Evolutionary conservation across 1,140 invertebrate genomes (phyloP).

Genomic region (Magallana angulata): DNA sequence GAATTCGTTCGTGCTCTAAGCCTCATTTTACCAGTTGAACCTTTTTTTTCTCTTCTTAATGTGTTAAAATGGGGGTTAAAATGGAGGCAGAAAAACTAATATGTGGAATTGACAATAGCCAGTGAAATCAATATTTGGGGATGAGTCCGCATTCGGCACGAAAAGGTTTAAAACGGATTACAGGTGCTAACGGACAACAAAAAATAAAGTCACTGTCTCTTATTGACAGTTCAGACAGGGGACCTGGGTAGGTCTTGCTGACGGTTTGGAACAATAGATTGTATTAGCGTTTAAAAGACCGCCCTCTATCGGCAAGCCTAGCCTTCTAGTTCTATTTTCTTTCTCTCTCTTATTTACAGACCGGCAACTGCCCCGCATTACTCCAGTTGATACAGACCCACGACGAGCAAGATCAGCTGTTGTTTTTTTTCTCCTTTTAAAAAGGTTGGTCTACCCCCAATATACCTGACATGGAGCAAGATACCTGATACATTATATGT

Average conservation of each 20-base stretch:
- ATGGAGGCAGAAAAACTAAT: background rate
- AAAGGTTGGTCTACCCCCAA: conserved; percentile 3
- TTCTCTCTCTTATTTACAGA: conserved; percentile 11
- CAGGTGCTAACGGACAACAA: background rate
- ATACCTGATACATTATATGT: background rate
- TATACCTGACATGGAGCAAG: conserved; percentile 23
- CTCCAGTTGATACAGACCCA: conserved; percentile 14
- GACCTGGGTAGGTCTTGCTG: background rate
- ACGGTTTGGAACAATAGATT: conserved; percentile 10
- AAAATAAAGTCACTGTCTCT: conserved; percentile 23
- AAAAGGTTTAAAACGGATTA: conserved; percentile 20
- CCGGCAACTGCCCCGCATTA: background rate
- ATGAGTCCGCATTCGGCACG: conserved; percentile 24
- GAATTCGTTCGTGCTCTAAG: background rate
- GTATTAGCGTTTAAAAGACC: conserved; percentile 9
- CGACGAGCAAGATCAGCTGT: background rate
- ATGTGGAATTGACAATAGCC: background rate
- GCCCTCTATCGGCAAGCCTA: conserved; percentile 12
- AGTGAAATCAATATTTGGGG: conserved; percentile 31
- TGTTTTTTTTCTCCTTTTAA: background rate
- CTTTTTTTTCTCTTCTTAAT: background rate
- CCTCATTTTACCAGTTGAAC: conserved; percentile 1
- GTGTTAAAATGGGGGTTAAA: conserved; percentile 31
- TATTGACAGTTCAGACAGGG: conserved; percentile 11
- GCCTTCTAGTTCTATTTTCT: background rate